Percentiles rank a stretch among this genome's conserved stretches.
phyloP scores from a whole-genome alignment of 2,797 vertebrate genomes.

The Chanos chanos region DNA sequence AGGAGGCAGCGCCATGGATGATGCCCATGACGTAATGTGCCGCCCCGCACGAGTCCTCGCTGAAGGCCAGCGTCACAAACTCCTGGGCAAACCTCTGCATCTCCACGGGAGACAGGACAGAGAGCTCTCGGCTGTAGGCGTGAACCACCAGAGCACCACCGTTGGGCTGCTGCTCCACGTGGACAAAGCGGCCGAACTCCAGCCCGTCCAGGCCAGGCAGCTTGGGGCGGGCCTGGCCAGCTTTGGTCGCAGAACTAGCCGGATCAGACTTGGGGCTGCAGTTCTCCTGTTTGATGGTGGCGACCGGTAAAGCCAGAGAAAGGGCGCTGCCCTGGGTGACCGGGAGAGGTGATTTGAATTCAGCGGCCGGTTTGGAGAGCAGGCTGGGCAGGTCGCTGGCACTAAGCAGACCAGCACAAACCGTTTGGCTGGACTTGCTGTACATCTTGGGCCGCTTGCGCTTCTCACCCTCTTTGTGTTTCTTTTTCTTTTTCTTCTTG shows the following conservation, averaged over 20 bases:
- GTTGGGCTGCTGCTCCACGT: conserved; percentile 94
- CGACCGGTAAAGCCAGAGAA: conserved; percentile 56
- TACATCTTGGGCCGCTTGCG: conserved; percentile 94
- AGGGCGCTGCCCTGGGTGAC: conserved; percentile 47
- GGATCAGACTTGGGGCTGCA: conserved; percentile 41
- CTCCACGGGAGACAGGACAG: conserved; percentile 79
- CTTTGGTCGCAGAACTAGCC: conserved; percentile 35
- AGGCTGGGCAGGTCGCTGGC: conserved; percentile 70
- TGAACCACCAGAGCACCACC: conserved; percentile 93
- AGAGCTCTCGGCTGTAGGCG: conserved; percentile 88
- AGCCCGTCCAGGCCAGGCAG: conserved; percentile 79
- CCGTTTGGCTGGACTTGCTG: conserved; percentile 92
- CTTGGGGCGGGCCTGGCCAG: conserved; percentile 5
- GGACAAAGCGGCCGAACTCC: conserved; percentile 89
- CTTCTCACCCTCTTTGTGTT: conserved; percentile 97
- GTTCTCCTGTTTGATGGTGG: conserved; percentile 63
- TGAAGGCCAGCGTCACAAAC: conserved; percentile 88
- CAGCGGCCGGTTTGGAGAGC: conserved; percentile 66
- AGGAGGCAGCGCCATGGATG: conserved; percentile 91
- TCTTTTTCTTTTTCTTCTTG: conserved; percentile 99
- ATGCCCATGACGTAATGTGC: conserved; percentile 96
- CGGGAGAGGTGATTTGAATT: conserved; percentile 69
- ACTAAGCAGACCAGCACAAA: conserved; percentile 80
- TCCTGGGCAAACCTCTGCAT: conserved; percentile 87
- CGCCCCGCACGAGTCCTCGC: conserved; percentile 84